Conservation (phyloP, 2,797 vertebrate genomes). For the Alcedo atthis region DNA sequence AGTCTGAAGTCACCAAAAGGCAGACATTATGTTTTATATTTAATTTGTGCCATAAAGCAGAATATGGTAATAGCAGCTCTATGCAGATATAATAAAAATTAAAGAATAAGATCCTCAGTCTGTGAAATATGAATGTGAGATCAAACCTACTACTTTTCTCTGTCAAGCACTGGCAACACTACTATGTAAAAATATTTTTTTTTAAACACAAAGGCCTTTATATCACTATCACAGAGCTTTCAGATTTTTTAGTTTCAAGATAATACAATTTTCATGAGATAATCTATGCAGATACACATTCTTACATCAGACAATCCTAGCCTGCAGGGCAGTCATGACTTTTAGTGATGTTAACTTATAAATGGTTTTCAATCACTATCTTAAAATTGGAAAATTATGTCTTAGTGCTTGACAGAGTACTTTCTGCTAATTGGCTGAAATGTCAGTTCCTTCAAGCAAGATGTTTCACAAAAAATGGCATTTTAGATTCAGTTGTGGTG, state of each 20-base stretch:
- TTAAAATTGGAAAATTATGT: background rate
- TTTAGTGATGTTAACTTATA: background rate
- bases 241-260: background rate
- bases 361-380: background rate
- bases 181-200: background rate
- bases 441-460: background rate
- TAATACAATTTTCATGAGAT: background rate
- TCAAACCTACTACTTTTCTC: background rate
- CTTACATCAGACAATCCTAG: background rate
- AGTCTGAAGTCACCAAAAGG: background rate
- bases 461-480: background rate
- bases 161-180: background rate
- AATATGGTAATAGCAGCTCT: background rate
- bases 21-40: background rate
- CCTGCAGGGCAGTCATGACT: background rate
- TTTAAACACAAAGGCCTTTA: background rate
- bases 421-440: conserved; percentile 17
- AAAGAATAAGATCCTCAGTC: background rate
- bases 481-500: background rate
- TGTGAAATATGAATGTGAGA: background rate
- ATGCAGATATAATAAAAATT: background rate
- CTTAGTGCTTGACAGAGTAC: background rate
- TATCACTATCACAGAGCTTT: background rate
- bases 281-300: background rate
- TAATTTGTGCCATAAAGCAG: background rate